phyloP scores from a whole-genome alignment of 1,140 invertebrate genomes.

The Lepidurus apus region DNA sequence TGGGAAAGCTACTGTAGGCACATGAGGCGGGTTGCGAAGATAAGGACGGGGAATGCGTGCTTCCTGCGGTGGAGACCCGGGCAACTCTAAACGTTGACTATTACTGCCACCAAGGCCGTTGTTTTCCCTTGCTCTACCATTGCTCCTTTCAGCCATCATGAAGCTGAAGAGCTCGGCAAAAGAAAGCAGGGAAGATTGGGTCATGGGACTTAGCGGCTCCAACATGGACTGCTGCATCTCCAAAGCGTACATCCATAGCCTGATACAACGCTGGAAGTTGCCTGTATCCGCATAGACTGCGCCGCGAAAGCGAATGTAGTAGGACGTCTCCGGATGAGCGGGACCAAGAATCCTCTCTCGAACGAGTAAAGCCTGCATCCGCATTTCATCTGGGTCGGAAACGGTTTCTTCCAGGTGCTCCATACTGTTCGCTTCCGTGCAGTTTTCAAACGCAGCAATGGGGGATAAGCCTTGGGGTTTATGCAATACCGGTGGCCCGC shows the following conservation, averaged over 20 bases:
- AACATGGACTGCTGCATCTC: conserved; percentile 90
- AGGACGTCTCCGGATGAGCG: conserved; percentile 91
- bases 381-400: conserved; percentile 88
- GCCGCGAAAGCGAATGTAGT: conserved; percentile 88
- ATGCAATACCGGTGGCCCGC: conserved; percentile 53
- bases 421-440: conserved; percentile 68
- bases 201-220: conserved; percentile 89
- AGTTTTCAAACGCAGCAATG: conserved; percentile 81
- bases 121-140: conserved; percentile 25
- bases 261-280: conserved; percentile 83
- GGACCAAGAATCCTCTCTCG: conserved; percentile 86
- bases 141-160: conserved; percentile 70
- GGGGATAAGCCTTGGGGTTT: conserved; percentile 63
- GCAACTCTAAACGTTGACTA: background rate
- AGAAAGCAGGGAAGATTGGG: conserved; percentile 83
- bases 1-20: conserved; percentile 68
- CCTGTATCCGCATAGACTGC: conserved; percentile 92
- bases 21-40: conserved; percentile 49
- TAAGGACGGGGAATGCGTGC: conserved; percentile 21
- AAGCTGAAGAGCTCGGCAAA: conserved; percentile 93
- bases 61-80: background rate
- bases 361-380: conserved; percentile 91
- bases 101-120: conserved; percentile 2
- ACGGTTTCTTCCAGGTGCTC: conserved; percentile 78
- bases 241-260: conserved; percentile 92